Evolutionary conservation across 1,140 invertebrate species (phyloP).

Genomic region (Heliconius himera): DNA sequence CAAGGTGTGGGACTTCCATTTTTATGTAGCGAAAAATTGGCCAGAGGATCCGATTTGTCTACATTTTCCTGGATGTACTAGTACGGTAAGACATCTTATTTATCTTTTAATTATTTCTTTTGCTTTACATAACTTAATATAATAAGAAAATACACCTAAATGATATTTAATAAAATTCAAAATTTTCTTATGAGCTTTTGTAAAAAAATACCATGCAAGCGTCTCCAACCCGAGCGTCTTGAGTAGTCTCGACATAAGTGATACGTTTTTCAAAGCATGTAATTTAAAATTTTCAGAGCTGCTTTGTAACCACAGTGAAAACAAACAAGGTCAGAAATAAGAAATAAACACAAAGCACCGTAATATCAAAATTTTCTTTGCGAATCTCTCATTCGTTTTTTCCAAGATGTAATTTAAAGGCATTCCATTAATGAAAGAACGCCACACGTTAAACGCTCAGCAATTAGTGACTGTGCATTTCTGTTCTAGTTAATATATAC

Average conservation of each 20-base stretch:
- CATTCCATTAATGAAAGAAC: background rate
- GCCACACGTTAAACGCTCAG: background rate
- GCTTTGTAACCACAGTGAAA: conserved; percentile 9
- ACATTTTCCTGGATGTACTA: conserved; percentile 92
- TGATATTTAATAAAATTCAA: background rate
- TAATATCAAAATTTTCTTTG: conserved; percentile 5
- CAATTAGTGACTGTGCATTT: conserved; percentile 8
- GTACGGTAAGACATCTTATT: conserved; percentile 84
- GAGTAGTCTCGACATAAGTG: conserved; percentile 10
- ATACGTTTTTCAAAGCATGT: conserved; percentile 1
- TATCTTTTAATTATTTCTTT: background rate
- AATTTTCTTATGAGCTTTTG: background rate
- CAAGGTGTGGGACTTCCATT: conserved; percentile 93
- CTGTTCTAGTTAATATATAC: background rate
- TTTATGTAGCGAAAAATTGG: conserved; percentile 93
- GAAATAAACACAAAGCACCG: background rate
- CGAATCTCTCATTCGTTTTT: background rate
- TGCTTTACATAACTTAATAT: background rate
- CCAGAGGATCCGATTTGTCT: conserved; percentile 90
- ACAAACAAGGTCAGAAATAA: conserved; percentile 13
- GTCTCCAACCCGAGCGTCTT: background rate
- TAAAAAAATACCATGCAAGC: background rate
- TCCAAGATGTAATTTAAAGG: background rate
- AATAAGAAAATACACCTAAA: background rate
- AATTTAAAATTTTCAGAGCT: conserved; percentile 14